Evolutionary conservation across 1,140 invertebrate genomes (phyloP).

Genomic region (Cydia splendana): DNA sequence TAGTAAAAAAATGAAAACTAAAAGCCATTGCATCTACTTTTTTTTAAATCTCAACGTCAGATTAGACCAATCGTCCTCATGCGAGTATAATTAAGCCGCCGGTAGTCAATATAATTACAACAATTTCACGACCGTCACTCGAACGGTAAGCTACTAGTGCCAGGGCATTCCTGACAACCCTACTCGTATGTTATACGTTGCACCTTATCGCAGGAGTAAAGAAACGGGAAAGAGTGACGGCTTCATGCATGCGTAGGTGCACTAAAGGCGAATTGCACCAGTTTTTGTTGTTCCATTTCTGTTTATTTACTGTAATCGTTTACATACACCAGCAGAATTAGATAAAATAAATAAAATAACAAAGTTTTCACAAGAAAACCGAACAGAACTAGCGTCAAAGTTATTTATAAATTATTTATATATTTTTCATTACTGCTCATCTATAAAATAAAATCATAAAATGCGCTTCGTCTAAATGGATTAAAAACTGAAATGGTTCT

Average conservation of each 20-base stretch:
- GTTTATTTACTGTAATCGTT: too few relatives aligned
- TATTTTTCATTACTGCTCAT: too few relatives aligned
- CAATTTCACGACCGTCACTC: constrained; percentile 6
- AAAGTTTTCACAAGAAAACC: too few relatives aligned
- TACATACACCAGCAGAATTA: too few relatives aligned
- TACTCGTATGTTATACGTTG: not conserved
- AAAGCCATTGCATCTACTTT: too few relatives aligned
- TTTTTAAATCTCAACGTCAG: not conserved
- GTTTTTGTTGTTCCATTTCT: not conserved
- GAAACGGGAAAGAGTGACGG: not conserved
- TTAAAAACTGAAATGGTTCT: too few relatives aligned
- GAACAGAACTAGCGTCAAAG: too few relatives aligned
- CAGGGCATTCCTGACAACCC: not conserved
- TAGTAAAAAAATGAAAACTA: too few relatives aligned
- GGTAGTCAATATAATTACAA: constrained; percentile 2
- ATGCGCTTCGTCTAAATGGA: too few relatives aligned
- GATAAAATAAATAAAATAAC: too few relatives aligned
- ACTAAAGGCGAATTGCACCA: not conserved
- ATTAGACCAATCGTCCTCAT: not conserved
- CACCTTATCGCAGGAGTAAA: not conserved
- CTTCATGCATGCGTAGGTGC: not conserved
- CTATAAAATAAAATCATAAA: too few relatives aligned
- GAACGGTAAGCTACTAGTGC: not conserved
- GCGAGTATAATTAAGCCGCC: not conserved
- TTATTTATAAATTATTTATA: too few relatives aligned